Percentiles rank a stretch among this genome's conserved stretches.
Conservation (phyloP, 1,140 invertebrate genomes). For the Alviniconcha marisindica region DNA sequence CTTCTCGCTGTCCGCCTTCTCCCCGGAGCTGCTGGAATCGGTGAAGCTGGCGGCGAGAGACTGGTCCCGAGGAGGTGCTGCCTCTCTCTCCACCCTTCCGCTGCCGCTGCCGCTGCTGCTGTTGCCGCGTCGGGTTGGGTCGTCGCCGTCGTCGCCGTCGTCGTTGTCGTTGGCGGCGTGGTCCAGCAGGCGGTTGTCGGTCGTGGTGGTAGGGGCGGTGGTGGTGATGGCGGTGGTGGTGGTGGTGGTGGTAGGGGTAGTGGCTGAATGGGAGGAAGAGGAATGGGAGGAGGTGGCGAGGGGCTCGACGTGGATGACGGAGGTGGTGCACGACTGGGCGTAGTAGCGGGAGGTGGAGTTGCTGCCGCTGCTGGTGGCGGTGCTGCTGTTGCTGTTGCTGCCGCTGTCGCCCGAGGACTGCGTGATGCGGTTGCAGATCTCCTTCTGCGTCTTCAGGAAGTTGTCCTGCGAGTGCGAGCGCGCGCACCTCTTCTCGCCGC, state of each 20-base stretch:
- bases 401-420: conserved; percentile 38
- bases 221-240: background rate
- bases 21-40: conserved; percentile 43
- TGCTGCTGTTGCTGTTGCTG: conserved; percentile 4
- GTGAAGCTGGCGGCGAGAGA: conserved; percentile 22
- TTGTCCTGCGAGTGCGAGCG: conserved; percentile 68
- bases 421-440: conserved; percentile 73
- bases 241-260: background rate
- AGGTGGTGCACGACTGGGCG: background rate
- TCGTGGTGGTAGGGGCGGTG: background rate
- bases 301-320: conserved; percentile 28
- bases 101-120: background rate
- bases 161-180: background rate
- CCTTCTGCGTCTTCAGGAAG: conserved; percentile 63
- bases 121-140: background rate
- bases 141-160: background rate
- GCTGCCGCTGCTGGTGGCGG: conserved; percentile 13
- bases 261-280: too few species aligned
- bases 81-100: background rate
- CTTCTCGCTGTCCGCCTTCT: conserved; percentile 54
- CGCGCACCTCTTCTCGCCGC: background rate
- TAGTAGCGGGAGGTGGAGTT: conserved; percentile 24
- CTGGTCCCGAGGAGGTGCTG: background rate
- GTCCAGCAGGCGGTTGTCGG: conserved; percentile 26
- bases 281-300: background rate